Evolutionary conservation across 2,797 vertebrate species (phyloP).

Genomic region (Hypotaenidia okinawae): DNA sequence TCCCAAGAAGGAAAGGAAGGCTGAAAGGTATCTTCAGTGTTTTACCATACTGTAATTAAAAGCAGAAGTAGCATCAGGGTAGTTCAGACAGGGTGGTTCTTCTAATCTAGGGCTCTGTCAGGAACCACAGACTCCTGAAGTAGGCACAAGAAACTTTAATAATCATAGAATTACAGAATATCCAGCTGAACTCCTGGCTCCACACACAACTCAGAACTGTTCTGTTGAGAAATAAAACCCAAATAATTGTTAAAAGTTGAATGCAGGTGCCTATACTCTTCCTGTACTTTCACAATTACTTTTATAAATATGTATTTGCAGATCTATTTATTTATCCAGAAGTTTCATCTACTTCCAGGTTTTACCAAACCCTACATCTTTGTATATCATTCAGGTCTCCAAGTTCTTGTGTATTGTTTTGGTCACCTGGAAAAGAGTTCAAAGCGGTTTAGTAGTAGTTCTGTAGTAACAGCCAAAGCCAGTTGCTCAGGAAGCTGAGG

Average conservation of each 20-base stretch:
- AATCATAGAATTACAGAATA: not conserved
- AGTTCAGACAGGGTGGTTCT: not conserved
- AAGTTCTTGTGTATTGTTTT: not conserved
- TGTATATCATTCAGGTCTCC: not conserved
- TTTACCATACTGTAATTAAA: not conserved
- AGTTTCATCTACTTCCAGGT: not conserved
- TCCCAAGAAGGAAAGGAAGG: not conserved
- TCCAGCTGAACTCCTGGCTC: no score
- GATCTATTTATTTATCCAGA: not conserved
- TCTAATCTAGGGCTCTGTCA: not conserved
- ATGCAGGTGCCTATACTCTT: not conserved
- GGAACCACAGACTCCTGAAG: not conserved
- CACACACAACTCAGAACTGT: not conserved
- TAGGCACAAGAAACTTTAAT: not conserved
- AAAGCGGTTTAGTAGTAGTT: not conserved
- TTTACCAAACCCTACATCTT: not conserved
- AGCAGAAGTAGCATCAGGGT: not conserved
- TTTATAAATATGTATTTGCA: not conserved
- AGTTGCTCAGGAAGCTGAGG: not conserved
- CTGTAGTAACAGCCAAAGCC: not conserved
- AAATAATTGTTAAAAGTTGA: not conserved
- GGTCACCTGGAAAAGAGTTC: not conserved
- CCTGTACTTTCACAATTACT: not conserved
- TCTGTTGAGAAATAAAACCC: not conserved
- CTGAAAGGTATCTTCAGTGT: not conserved